phyloP scores from a whole-genome alignment of 2,113 vertebrate species.

The Montifringilla adamsi region DNA sequence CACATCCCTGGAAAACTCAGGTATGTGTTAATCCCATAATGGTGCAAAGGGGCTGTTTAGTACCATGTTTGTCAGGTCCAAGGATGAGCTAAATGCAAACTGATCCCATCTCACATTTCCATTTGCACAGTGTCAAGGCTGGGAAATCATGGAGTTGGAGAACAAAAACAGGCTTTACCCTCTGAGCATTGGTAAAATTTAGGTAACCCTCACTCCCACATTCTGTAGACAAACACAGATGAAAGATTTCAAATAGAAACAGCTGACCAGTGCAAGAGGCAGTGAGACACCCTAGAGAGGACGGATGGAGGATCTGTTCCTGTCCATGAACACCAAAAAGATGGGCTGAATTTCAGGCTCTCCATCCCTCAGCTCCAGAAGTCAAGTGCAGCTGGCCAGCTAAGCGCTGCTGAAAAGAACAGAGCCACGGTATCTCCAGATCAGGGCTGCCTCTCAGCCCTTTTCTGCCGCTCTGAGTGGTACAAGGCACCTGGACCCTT shows the following conservation, averaged over 20 bases:
- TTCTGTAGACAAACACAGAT: neutral
- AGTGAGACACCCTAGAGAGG: neutral
- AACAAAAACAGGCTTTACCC: neutral
- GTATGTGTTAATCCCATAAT: neutral
- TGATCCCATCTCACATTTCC: neutral
- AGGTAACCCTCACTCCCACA: neutral
- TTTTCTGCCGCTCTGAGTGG: neutral
- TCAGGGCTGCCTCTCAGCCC: neutral
- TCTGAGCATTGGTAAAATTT: neutral
- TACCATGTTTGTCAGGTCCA: neutral
- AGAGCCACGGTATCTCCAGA: neutral
- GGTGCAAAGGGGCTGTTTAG: neutral
- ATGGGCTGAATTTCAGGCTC: neutral
- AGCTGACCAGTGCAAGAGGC: neutral
- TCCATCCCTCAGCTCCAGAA: neutral
- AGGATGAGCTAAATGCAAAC: neutral
- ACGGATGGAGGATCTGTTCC: neutral
- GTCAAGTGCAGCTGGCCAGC: neutral
- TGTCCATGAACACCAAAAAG: neutral
- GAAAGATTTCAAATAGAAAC: neutral
- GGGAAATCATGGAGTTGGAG: neutral
- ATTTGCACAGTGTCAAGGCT: neutral
- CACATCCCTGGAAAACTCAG: neutral
- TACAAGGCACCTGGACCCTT: neutral
- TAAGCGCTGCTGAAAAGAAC: neutral